Evolutionary conservation across 2,888 invertebrate species (phyloP).

Genomic region (Hirtodrosophila trivittata): DNA sequence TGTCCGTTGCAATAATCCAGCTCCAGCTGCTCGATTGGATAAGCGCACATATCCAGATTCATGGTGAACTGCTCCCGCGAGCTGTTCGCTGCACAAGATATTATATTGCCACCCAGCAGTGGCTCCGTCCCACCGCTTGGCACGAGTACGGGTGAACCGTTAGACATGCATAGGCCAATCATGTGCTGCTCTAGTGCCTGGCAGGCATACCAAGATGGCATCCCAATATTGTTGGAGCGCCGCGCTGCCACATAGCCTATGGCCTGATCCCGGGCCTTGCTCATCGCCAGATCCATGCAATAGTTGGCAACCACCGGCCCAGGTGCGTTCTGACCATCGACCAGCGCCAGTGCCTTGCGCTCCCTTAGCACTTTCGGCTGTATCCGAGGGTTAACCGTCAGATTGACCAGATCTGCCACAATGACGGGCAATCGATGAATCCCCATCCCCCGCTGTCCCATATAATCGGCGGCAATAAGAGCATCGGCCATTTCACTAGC

Average conservation of each 20-base stretch:
- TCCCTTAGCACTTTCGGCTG: slow-evolving; percentile 35
- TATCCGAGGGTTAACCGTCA: slow-evolving; percentile 20
- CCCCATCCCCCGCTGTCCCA: slow-evolving; percentile 48
- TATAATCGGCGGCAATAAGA: slow-evolving; percentile 53
- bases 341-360: slow-evolving; percentile 35
- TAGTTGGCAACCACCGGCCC: slow-evolving; percentile 54
- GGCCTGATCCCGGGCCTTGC: slow-evolving; percentile 37
- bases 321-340: slow-evolving; percentile 54
- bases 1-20: slow-evolving; percentile 41
- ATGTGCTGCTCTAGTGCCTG: slow-evolving; percentile 50
- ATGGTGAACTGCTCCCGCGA: slow-evolving; percentile 34
- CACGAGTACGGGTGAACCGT: slow-evolving; percentile 40
- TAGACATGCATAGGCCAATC: slow-evolving; percentile 61
- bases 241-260: slow-evolving; percentile 51
- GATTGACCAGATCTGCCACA: slow-evolving; percentile 45
- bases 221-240: slow-evolving; percentile 51
- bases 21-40: slow-evolving; percentile 36
- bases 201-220: slow-evolving; percentile 53
- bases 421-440: slow-evolving; percentile 51
- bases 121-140: slow-evolving; percentile 42
- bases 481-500: slow-evolving; percentile 57
- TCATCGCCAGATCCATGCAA: slow-evolving; percentile 58
- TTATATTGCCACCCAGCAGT: slow-evolving; percentile 43
- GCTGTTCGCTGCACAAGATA: slow-evolving; percentile 40
- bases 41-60: slow-evolving; percentile 38